Evolutionary conservation across 2,888 invertebrate genomes (phyloP), one percentile per base, ranked within the genome.

Genomic region (Myopa tessellatipennis): DNA sequence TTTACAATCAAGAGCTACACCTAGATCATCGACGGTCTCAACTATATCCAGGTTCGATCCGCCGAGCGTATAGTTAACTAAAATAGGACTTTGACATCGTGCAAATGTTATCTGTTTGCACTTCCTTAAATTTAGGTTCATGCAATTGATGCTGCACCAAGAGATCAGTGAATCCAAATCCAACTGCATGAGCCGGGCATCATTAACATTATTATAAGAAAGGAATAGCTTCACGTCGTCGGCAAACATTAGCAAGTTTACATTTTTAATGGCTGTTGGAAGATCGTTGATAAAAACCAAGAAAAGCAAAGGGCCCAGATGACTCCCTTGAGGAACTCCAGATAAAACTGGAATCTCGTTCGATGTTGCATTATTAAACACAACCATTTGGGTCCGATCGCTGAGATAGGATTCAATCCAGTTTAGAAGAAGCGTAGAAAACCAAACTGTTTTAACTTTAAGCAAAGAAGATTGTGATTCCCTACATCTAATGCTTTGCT

Each of bases 401-500:
- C 16, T 58, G 3, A 55, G 26, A 26, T 72, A 72, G 1, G 72
- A 72, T 18, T 14, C 4, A 58, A 72, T 72, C 72, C 60, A 72
- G 16, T 58, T 14, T 36, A 72, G 3, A 16, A 72, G 34, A 55
- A 5, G 16, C 34, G 34, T 8, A 36, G 72, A 6, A 38, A 72
- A 72, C 60, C 72, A 26, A 60, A 18, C 45, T 36, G 58, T 8
- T 34, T 26, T 16, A 34, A 72, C 14, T n/a, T 72, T 60, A 7
- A 58, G 4, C 6, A 58, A 18, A 72, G 40, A 1, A 72, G 58
- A 6, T 58, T 58, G 34, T 58, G 58, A 72, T 72, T 55, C 4
- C 60, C 72, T n/a, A 61, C 61, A 61, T 68, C 50, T 2, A 70
- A 70, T 4, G 50, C 70, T 36, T 70, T 50, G 12, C 70, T 55